A percentile compares a stretch with the other conserved stretches of the same genome.
Evolutionary conservation across 1,140 invertebrate species (phyloP).

Genomic region (Drosophila pachea): DNA sequence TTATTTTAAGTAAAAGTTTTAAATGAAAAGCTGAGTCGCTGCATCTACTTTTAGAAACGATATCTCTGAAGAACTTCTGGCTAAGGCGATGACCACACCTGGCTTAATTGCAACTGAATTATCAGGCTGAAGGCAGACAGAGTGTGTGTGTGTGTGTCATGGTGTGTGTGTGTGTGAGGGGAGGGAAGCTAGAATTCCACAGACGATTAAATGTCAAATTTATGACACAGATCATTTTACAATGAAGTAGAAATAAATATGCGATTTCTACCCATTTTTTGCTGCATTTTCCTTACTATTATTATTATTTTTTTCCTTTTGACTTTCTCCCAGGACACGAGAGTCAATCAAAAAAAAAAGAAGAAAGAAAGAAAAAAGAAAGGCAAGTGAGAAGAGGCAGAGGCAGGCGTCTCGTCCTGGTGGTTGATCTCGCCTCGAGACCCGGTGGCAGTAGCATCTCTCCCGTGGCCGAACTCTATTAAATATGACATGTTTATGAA

Average conservation of each 20-base stretch:
- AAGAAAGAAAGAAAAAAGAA: constrained; percentile 49
- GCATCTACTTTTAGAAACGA: constrained; percentile 6
- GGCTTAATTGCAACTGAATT: constrained; percentile 32
- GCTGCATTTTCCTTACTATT: constrained; percentile 25
- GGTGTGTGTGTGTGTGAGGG: too few species aligned
- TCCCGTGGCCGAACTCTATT: constrained; percentile 66
- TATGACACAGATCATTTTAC: constrained; percentile 73
- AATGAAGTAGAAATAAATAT: constrained; percentile 36
- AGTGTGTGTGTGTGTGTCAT: too few species aligned
- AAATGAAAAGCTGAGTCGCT: constrained; percentile 22
- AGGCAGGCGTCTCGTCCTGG: constrained; percentile 32
- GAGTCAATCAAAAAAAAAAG: constrained; percentile 71
- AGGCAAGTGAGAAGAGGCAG: constrained; percentile 27
- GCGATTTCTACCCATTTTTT: constrained; percentile 36
- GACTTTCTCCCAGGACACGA: constrained; percentile 41
- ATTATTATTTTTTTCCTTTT: constrained; percentile 41
- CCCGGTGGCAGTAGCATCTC: constrained; percentile 37
- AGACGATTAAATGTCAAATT: constrained; percentile 75
- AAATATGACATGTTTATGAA: constrained; percentile 79
- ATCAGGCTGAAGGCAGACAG: too few species aligned
- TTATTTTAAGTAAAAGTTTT: not conserved
- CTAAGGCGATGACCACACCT: constrained; percentile 42
- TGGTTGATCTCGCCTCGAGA: constrained; percentile 40
- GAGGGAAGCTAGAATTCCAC: constrained; percentile 5
- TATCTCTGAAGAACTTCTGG: constrained; percentile 17